A percentile compares a stretch with the other conserved stretches of the same genome.
Evolutionary conservation across 1,140 invertebrate genomes (phyloP).

Genomic region (Panagrolaimus sp.): DNA sequence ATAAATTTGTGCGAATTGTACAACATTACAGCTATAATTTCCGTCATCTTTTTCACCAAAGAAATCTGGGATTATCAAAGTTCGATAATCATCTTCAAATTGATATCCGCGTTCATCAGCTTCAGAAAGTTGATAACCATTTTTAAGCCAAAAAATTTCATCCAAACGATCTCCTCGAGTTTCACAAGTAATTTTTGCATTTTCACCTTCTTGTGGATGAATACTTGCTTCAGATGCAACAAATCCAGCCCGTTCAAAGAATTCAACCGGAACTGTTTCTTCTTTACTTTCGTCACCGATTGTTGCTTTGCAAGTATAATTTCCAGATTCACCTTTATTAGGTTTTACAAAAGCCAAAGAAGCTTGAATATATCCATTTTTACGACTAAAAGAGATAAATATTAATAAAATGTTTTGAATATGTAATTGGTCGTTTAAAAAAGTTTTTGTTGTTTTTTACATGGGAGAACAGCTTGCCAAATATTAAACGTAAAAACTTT

Average conservation of each 20-base stretch:
- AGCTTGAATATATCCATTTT: constrained; percentile 12
- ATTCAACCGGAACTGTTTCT: not conserved
- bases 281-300: constrained; percentile 13
- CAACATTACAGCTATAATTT: constrained; percentile 3
- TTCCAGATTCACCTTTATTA: not conserved
- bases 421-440: too few relatives aligned
- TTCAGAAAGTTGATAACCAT: not conserved
- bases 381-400: constrained; percentile 3
- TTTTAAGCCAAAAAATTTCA: constrained; percentile 8
- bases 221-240: not conserved
- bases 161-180: constrained; percentile 7
- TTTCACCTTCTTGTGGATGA: constrained; percentile 10
- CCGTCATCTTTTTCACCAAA: constrained; percentile 9
- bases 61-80: constrained; percentile 5
- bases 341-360: constrained; percentile 13
- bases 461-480: too few relatives aligned
- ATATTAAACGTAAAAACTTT: too few relatives aligned
- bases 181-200: not conserved
- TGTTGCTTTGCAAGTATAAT: constrained; percentile 11
- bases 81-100: constrained; percentile 9
- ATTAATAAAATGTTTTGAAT: too few relatives aligned
- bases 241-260: constrained; percentile 10
- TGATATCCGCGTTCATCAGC: constrained; percentile 4
- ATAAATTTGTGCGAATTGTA: constrained; percentile 10
- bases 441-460: too few relatives aligned